Conservation (phyloP, 2,888 invertebrate genomes). For the Pseudoips prasinana region DNA sequence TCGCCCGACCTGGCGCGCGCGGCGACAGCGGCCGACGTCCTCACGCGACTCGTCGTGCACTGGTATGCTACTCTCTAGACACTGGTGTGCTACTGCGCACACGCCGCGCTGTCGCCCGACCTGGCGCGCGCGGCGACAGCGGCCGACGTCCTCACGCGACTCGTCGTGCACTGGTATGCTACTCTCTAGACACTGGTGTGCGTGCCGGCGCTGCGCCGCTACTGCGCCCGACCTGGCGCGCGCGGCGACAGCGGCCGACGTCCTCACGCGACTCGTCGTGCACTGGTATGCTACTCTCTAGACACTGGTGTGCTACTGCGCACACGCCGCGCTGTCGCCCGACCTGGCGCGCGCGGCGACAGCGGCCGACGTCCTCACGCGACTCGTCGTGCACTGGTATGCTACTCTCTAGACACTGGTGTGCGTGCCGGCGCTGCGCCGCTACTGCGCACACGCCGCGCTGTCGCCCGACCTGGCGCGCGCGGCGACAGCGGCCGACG, state of each 20-base stretch:
- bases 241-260: constrained; percentile 89
- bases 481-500: constrained; percentile 89
- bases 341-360: constrained; percentile 84
- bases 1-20: constrained; percentile 74
- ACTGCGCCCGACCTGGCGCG: constrained; percentile 61
- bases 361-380: constrained; percentile 88
- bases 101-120: constrained; percentile 47
- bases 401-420: too few relatives aligned
- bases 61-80: too few relatives aligned
- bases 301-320: too few relatives aligned
- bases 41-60: constrained; percentile 84
- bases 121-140: constrained; percentile 86
- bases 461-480: constrained; percentile 57
- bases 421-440: too few relatives aligned
- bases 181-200: too few relatives aligned
- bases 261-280: constrained; percentile 85
- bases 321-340: constrained; percentile 52
- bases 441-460: constrained; percentile 60
- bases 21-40: constrained; percentile 88
- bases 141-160: constrained; percentile 87
- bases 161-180: constrained; percentile 79
- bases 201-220: constrained; percentile 51
- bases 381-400: constrained; percentile 80
- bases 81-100: constrained; percentile 65
- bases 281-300: too few relatives aligned